These are phyloP conservation scores for Drosophila maculinotata DNA, from an alignment of 2,888 invertebrate species.

Conservation along the genomic window DNA sequence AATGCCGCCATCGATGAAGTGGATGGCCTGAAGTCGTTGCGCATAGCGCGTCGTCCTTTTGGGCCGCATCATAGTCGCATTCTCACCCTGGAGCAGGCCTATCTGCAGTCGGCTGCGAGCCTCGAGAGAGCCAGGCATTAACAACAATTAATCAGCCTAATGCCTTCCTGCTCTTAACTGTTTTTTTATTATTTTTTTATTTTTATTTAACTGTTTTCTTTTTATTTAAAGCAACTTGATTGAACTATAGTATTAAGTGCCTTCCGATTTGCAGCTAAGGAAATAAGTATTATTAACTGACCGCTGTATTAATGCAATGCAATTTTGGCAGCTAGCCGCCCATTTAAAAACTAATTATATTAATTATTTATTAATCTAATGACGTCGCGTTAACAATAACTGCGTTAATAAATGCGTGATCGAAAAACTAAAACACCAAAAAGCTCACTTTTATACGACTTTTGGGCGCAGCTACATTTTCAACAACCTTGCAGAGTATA, in stretches of 20 bases:
- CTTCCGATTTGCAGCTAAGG: conserved; percentile 47
- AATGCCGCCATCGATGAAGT: conserved; percentile 81
- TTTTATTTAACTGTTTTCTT: conserved; percentile 13
- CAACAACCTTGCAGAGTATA: neutral
- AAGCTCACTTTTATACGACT: conserved; percentile 26
- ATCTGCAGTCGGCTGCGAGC: conserved; percentile 60
- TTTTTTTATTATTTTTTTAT: conserved; percentile 25
- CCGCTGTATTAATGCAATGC: conserved; percentile 63
- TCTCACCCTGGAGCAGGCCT: conserved; percentile 83
- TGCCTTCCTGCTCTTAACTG: conserved; percentile 18
- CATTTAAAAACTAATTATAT: conserved; percentile 53
- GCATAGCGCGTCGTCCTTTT: conserved; percentile 82
- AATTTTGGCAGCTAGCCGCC: conserved; percentile 70
- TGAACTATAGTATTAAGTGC: conserved; percentile 47
- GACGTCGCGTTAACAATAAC: conserved; percentile 44
- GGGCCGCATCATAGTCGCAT: conserved; percentile 84
- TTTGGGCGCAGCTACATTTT: neutral
- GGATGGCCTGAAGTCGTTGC: conserved; percentile 80
- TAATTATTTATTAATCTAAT: conserved; percentile 62
- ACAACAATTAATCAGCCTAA: conserved; percentile 20
- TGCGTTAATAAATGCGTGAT: conserved; percentile 54
- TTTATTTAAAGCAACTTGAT: conserved; percentile 22
- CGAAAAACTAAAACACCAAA: conserved; percentile 27
- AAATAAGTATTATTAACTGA: conserved; percentile 55
- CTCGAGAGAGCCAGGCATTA: conserved; percentile 60